Conservation (phyloP, 2,797 vertebrate genomes). For the Nyctibius grandis region DNA sequence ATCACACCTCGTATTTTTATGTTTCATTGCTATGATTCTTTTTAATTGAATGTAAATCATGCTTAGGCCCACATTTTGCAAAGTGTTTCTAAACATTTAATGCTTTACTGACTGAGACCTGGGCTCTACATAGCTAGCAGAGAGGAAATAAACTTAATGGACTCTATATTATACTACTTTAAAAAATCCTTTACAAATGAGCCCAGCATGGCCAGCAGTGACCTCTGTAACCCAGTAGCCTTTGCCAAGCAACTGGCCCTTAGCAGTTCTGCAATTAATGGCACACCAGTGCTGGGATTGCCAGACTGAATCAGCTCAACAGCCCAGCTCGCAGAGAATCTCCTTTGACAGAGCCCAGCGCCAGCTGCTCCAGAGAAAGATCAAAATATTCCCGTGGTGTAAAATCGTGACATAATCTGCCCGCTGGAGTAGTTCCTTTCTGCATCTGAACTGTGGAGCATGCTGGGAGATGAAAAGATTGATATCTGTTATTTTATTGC, state of each 20-base stretch:
- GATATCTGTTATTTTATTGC: slow-evolving; percentile 16
- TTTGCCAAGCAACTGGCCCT: slow-evolving; percentile 3
- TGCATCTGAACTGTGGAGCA: not conserved
- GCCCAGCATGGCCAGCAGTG: not conserved
- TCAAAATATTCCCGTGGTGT: not conserved
- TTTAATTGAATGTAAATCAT: slow-evolving; percentile 18
- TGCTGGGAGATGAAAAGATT: not conserved
- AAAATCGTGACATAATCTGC: not conserved
- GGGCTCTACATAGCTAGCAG: not conserved
- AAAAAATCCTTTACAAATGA: not conserved
- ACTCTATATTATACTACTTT: not conserved
- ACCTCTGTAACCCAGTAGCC: not conserved
- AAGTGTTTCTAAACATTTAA: not conserved
- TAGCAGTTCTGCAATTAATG: not conserved
- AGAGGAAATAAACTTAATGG: slow-evolving; percentile 13
- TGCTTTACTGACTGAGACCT: not conserved
- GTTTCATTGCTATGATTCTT: not conserved
- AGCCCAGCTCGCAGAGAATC: not conserved
- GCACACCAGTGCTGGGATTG: not conserved
- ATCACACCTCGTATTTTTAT: not conserved
- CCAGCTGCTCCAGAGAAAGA: slow-evolving; percentile 19
- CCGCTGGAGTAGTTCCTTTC: not conserved
- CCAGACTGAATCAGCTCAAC: not conserved
- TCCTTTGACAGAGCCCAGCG: not conserved
- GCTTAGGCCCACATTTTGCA: not conserved